These are phyloP conservation scores for Prenolepis imparis DNA, from an alignment of 2,888 invertebrate species.

Conservation along the genomic window DNA sequence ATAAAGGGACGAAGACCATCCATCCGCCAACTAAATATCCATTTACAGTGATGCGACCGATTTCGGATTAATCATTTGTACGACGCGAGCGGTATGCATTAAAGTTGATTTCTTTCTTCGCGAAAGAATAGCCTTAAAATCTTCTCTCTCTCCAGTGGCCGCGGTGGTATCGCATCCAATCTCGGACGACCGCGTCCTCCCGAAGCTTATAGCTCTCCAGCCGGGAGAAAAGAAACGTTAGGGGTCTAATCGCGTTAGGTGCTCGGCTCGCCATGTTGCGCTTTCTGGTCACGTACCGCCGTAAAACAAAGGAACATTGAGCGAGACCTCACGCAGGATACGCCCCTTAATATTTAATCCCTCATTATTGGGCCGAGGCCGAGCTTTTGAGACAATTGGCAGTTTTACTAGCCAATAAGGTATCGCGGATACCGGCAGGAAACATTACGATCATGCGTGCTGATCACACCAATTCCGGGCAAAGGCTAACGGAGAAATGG, in stretches of 20 bases:
- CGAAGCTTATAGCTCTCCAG: constrained; percentile 58
- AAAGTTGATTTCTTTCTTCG: constrained; percentile 52
- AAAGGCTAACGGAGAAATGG: constrained; percentile 8
- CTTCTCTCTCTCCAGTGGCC: constrained; percentile 22
- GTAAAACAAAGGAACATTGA: constrained; percentile 85
- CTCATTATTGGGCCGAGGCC: constrained; percentile 84
- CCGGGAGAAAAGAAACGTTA: constrained; percentile 63
- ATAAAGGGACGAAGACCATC: background rate
- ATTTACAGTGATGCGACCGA: constrained; percentile 23
- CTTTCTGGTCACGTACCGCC: constrained; percentile 85
- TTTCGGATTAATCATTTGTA: constrained; percentile 43
- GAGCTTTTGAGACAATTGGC: constrained; percentile 85
- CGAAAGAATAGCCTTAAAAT: constrained; percentile 21
- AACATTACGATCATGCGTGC: constrained; percentile 68
- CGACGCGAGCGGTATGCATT: constrained; percentile 44
- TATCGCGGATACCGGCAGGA: constrained; percentile 56
- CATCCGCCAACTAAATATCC: background rate
- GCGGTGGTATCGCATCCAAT: constrained; percentile 68
- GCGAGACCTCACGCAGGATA: constrained; percentile 78
- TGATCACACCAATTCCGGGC: constrained; percentile 52
- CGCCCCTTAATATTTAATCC: constrained; percentile 85
- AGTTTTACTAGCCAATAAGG: constrained; percentile 83
- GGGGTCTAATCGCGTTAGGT: constrained; percentile 82
- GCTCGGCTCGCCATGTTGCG: constrained; percentile 80
- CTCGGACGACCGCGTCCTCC: constrained; percentile 61